phyloP scores from a whole-genome alignment of 2,113 vertebrate species.

The Prochilodus magdalenae region DNA sequence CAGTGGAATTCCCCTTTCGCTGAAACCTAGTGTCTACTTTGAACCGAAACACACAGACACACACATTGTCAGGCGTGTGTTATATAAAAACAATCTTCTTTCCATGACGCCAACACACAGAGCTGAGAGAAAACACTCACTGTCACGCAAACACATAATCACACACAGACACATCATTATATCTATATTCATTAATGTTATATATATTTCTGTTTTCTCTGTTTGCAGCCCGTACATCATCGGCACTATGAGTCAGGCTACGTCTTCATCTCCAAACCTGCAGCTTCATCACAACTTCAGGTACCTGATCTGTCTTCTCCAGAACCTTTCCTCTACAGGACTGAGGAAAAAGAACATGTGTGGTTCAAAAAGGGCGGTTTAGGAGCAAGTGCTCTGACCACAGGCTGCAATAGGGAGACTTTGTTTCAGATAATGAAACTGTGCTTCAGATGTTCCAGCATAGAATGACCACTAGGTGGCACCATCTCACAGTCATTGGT shows the following conservation, averaged over 20 bases:
- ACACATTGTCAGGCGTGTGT: too few relatives aligned
- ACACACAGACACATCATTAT: not conserved
- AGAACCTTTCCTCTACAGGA: too few relatives aligned
- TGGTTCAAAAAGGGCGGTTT: too few relatives aligned
- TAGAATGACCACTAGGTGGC: conserved; percentile 23
- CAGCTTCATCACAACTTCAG: conserved; percentile 99
- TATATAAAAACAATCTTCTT: too few relatives aligned
- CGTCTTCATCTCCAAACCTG: conserved; percentile 94
- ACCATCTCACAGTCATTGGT: not conserved
- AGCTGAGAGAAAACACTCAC: too few relatives aligned
- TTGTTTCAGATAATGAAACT: not conserved
- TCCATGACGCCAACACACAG: too few relatives aligned
- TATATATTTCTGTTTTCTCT: too few relatives aligned
- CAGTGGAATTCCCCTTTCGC: too few relatives aligned
- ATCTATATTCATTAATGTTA: too few relatives aligned
- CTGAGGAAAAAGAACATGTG: too few relatives aligned
- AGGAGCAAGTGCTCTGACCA: not conserved
- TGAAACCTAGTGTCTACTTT: too few relatives aligned
- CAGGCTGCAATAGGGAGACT: too few relatives aligned
- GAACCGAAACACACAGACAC: not conserved
- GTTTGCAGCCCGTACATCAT: conserved; percentile 91
- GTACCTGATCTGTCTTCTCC: conserved; percentile 53
- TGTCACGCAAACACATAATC: not conserved
- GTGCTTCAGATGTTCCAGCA: not conserved
- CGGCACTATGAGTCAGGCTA: conserved; percentile 99